These are phyloP conservation scores for Dicycla oo DNA, from an alignment of 2,888 invertebrate species.

Conservation along the genomic window DNA sequence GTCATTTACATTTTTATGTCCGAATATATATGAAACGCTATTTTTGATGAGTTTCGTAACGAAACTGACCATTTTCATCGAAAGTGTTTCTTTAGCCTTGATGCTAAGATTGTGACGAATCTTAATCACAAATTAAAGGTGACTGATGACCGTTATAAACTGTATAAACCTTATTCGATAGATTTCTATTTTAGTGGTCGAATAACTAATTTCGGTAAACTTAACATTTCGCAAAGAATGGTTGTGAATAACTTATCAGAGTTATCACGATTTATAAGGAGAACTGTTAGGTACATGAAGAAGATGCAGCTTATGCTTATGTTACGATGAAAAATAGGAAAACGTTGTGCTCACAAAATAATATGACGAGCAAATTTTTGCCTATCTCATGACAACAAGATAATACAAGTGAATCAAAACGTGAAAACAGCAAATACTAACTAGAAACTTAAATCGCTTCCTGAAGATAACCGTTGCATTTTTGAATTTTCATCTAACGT, in stretches of 20 bases:
- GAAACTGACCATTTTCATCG: conserved; percentile 54
- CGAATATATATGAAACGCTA: conserved; percentile 64
- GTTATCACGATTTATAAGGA: background rate
- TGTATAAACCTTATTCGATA: conserved; percentile 26
- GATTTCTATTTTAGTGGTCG: conserved; percentile 15
- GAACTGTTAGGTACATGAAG: background rate
- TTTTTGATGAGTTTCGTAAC: conserved; percentile 68
- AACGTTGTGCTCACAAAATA: background rate
- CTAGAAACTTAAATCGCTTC: conserved; percentile 17
- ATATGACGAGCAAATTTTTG: background rate
- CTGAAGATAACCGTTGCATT: conserved; percentile 1
- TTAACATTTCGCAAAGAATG: background rate
- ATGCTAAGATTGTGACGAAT: conserved; percentile 44
- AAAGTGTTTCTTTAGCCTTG: conserved; percentile 59
- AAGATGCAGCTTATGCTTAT: background rate
- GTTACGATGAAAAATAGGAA: background rate
- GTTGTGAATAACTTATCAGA: background rate
- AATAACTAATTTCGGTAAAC: conserved; percentile 10
- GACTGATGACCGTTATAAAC: conserved; percentile 34
- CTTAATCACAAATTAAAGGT: conserved; percentile 46
- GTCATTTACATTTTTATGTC: conserved; percentile 75
- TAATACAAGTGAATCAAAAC: background rate
- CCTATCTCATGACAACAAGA: background rate
- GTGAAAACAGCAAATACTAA: background rate
- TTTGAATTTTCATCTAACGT: conserved; percentile 14